These are phyloP conservation scores for Scotopteryx bipunctaria DNA, from an alignment of 2,888 invertebrate genomes.

Conservation along the genomic window DNA sequence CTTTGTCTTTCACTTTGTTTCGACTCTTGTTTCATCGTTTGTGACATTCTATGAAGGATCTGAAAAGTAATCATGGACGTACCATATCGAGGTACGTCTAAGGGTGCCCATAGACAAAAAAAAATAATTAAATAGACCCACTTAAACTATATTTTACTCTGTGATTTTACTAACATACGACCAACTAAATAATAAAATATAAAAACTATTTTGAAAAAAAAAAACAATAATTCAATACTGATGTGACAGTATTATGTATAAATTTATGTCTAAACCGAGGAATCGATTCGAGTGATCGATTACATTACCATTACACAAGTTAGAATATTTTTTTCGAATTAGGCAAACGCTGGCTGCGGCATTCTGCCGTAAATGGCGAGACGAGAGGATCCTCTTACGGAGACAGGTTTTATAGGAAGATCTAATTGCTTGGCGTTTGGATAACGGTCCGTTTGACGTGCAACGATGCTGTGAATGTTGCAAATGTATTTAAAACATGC, in stretches of 20 bases:
- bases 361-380: conserved; percentile 27
- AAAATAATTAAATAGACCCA: too few relatives aligned
- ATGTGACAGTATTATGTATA: not conserved
- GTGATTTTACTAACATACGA: too few relatives aligned
- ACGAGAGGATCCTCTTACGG: conserved; percentile 31
- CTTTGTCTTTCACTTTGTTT: conserved; percentile 17
- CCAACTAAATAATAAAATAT: too few relatives aligned
- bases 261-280: too few relatives aligned
- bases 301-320: conserved; percentile 1
- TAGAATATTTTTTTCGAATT: conserved; percentile 6
- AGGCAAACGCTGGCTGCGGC: conserved; percentile 7
- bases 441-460: conserved; percentile 24
- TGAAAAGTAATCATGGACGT: too few relatives aligned
- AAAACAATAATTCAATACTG: not conserved
- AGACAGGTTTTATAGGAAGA: conserved; percentile 41
- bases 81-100: too few relatives aligned
- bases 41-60: too few relatives aligned
- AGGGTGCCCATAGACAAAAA: too few relatives aligned
- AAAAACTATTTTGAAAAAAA: too few relatives aligned
- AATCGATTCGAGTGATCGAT: conserved; percentile 13
- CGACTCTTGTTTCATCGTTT: not conserved
- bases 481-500: too few relatives aligned
- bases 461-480: conserved; percentile 9
- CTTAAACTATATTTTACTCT: too few relatives aligned
- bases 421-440: conserved; percentile 37